A percentile compares a stretch with the other conserved stretches of the same genome.
phyloP scores from a whole-genome alignment of 2,888 invertebrate genomes.

The Drosophila gaucha region DNA sequence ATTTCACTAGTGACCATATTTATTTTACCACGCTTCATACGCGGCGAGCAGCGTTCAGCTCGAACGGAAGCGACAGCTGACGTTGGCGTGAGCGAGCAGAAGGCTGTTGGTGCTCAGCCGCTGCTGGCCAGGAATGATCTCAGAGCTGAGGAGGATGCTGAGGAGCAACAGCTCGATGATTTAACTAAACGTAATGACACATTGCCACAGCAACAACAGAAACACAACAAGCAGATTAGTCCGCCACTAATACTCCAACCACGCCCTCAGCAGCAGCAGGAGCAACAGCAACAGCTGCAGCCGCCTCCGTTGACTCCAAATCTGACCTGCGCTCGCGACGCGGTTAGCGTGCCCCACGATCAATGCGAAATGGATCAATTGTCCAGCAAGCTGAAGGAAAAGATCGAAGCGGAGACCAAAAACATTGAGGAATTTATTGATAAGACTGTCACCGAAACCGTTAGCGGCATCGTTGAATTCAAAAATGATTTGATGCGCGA shows the following conservation, averaged over 20 bases:
- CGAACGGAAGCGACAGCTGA: constrained; percentile 13
- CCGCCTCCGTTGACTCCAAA: constrained; percentile 41
- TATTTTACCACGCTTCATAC: constrained; percentile 83
- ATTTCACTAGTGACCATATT: constrained; percentile 82
- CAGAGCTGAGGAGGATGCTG: constrained; percentile 37
- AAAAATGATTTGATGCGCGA: constrained; percentile 85
- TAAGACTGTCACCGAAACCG: constrained; percentile 85
- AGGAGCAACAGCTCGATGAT: background rate
- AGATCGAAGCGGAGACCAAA: constrained; percentile 84
- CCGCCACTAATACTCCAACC: constrained; percentile 53
- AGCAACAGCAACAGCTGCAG: constrained; percentile 5
- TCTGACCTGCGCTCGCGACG: constrained; percentile 75
- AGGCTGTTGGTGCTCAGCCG: background rate
- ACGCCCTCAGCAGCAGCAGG: constrained; percentile 48
- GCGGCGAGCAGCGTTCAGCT: constrained; percentile 66
- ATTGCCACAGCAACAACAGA: constrained; percentile 41
- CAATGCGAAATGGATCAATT: constrained; percentile 85
- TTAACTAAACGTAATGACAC: constrained; percentile 57
- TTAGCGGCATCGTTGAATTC: constrained; percentile 84
- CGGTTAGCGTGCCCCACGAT: constrained; percentile 83
- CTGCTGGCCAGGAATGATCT: constrained; percentile 52
- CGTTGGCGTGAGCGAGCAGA: background rate
- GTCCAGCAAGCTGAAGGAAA: constrained; percentile 84
- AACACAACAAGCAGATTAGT: constrained; percentile 17
- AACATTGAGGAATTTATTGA: constrained; percentile 85